These are phyloP conservation scores for Netelia virgata DNA, from an alignment of 2,888 invertebrate species.

Conservation along the genomic window DNA sequence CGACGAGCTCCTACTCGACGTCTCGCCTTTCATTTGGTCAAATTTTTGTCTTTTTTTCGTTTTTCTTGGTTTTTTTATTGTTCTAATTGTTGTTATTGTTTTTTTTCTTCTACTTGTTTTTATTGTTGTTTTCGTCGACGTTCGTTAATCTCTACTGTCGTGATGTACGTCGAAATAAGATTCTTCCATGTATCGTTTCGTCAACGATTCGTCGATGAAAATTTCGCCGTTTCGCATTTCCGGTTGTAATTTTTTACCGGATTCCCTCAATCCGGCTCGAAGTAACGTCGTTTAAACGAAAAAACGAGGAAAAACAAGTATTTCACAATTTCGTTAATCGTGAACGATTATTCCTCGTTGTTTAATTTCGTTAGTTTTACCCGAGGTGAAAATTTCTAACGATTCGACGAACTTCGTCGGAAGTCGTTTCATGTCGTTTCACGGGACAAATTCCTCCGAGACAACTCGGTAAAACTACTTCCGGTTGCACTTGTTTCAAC, in stretches of 20 bases:
- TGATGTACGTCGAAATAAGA: not conserved
- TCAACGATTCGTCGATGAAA: not conserved
- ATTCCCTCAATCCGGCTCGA: not conserved
- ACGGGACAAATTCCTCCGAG: not conserved
- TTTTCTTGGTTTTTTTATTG: not conserved
- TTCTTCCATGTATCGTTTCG: constrained; percentile 1
- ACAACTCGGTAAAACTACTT: not conserved
- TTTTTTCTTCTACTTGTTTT: not conserved
- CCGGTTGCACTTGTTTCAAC: constrained; percentile 20
- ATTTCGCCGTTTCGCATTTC: constrained; percentile 13
- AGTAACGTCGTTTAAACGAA: not conserved
- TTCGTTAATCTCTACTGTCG: not conserved
- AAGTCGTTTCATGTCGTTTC: not conserved
- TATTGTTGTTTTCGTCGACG: not conserved
- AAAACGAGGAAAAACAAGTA: not conserved
- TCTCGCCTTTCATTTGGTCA: constrained; percentile 61
- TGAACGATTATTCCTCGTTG: not conserved
- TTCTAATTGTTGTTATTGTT: not conserved
- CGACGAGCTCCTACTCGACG: constrained; percentile 53
- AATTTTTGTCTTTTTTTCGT: not conserved
- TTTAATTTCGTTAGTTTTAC: not conserved
- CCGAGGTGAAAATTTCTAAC: not conserved
- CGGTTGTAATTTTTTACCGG: not conserved
- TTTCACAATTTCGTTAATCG: constrained; percentile 1
- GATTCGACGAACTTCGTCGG: not conserved